Evolutionary conservation across 2,888 invertebrate genomes (phyloP), one percentile per base, ranked within the genome.

Genomic region (Apodemia zela): DNA sequence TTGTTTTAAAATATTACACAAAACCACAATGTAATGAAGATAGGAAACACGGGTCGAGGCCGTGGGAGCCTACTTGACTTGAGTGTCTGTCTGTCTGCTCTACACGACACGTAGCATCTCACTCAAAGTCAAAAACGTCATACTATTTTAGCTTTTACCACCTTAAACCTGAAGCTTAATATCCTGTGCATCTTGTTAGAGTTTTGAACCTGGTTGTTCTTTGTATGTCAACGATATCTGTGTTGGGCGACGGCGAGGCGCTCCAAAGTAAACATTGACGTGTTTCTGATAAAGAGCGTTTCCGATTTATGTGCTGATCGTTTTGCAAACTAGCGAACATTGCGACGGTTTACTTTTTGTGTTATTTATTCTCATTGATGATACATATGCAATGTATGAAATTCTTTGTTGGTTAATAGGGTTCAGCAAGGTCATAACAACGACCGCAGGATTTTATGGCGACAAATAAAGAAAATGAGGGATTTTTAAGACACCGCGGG

Each of bases 1-100:
- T 21, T 11, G 11, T 51, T 54, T 54, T 54, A 13, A 54, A 54
- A 25, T 15, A 21, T 25, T 25, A 13, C 25, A 25, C 21, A 54
- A 54, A 62, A 58, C 58, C 62, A 58, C 47, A 58, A 25, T 42
- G 60, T 62, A 58, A 71, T 66, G 69, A 70, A 67, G 68, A 68
- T 69, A 63, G 63, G 68, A 71, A 65, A 67, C 67, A 65, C 63
- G 69, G 65, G 63, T 65, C 65, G 67, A 68, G 69, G 67, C 68
- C 76, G 77, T 75, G 76, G 75, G 76, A 78, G 71, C 64, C 66
- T 66, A 67, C 64, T 73, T 73, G 71, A 76, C 74, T 77, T 64
- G 71, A 75, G 69, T 72, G 71, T 75, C 62, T 58, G 75, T 73
- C 72, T 72, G 73, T 72, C 67, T 68, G 66, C 64, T 59, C 49